Base-by-base conservation (phyloP, 2,113 vertebrate species). In the Atrichornis clamosus region DNA sequence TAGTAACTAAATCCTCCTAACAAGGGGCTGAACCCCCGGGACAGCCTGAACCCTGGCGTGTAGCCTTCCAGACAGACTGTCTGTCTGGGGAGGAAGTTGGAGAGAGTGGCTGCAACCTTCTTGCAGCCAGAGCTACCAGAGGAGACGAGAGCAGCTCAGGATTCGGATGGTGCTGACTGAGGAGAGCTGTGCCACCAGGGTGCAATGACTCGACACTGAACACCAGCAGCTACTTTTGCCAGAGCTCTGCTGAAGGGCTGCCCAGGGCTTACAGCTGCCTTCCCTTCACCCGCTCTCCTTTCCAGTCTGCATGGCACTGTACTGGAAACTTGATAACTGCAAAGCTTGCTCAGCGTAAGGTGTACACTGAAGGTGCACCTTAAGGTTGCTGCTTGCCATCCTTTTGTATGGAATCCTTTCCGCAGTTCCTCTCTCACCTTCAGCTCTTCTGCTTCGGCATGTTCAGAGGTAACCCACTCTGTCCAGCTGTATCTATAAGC, bases 21-120 rank as follows among this genome's bases (percentile, higher is more conserved):
- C 33, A 11, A 53, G 63, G 73, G 74, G 13, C 84, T 83, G 90
- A 93, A n/a, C 75, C 85, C 67, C 27, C 49, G 85, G 87, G 95
- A 87, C 92, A 93, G 88, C 88, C 60, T 0, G n/a, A 93, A 70
- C 79, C 42, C 95, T 90, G 87, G 93, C 96, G 86, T 3, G 0
- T 5, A 88, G 96, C 92, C 85, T 88, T 63, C 87, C 88, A 96
- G 93, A 96, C 95, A 96, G 93, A 1, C 95, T 37, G 92, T 93
- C 93, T 96, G 93, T 37, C 91, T 96, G 67, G 68, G 79, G 59
- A 94, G 96, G 95, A 94, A 96, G 90, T 1, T 50, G 64, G 68
- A 92, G 55, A 20, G 53, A 81, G 85, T 11, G 78, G 79, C 82
- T 90, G 52, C 76, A 74, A 23, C 50, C 72, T 55, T 59, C 67